A percentile compares a stretch with the other conserved stretches of the same genome.
Evolutionary conservation across 2,797 vertebrate species (phyloP).

Genomic region (Prionace glauca): DNA sequence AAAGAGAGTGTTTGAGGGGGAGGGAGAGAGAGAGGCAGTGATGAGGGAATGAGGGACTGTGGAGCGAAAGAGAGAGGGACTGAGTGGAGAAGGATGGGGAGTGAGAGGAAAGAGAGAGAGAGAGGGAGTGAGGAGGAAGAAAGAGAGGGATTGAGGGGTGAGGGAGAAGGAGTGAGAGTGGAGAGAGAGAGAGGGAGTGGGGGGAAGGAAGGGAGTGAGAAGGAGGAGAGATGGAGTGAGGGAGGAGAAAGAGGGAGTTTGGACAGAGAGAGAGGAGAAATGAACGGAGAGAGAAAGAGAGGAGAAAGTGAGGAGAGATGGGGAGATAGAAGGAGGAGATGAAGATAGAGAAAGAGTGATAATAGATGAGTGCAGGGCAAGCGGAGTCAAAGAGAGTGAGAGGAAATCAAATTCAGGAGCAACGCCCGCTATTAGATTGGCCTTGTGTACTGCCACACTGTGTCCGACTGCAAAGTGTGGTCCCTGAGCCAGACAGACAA

Average conservation of each 20-base stretch:
- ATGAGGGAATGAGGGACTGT: no score
- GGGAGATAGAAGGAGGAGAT: background rate
- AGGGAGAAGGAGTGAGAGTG: no score
- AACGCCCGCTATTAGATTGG: background rate
- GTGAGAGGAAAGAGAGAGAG: background rate
- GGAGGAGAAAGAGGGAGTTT: background rate
- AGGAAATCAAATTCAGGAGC: background rate
- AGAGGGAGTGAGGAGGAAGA: no score
- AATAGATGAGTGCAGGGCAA: background rate
- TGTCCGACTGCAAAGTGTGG: background rate
- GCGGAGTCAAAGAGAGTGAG: background rate
- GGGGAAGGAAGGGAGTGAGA: no score
- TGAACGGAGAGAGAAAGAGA: background rate
- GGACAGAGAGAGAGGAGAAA: background rate
- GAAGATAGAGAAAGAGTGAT: background rate
- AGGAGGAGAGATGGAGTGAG: background rate
- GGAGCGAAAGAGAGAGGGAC: no score
- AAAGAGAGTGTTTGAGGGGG: conserved; percentile 43
- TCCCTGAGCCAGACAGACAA: no score
- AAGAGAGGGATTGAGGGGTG: background rate
- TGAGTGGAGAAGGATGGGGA: accelerated
- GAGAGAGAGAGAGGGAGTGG: background rate
- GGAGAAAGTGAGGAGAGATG: background rate
- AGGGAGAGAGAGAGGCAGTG: background rate
- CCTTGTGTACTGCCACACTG: background rate